Evolutionary conservation across 2,797 vertebrate genomes (phyloP), one percentile per base, ranked within the genome.

Genomic region (Molothrus ater): DNA sequence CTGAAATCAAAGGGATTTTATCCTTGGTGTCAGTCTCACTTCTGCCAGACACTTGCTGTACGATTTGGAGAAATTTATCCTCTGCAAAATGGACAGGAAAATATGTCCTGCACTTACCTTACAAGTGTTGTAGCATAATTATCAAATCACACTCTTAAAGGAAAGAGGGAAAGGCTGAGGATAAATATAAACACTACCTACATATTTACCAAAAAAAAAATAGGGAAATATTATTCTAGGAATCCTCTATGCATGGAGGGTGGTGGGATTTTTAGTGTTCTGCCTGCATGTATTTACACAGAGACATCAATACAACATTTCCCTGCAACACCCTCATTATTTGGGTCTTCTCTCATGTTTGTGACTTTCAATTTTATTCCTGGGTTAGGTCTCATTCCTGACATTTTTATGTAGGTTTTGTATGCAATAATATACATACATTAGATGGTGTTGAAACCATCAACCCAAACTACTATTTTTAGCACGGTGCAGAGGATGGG

Each of bases 371-470:
- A 17, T 80, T 90, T 93, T 90, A 75, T 93, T 88, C 70, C 90
- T 50, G 66, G 71, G 68, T 93, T 83, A 95, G 94, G 78, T 90
- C 95, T 89, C 81, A 66, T 83, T 84, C 95, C 80, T 91, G 91
- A 91, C 79, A 92, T 96, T 95, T 95, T 92, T 48, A 87, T 88
- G 91, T 79, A 82, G 82, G 80, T 64, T 89, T 93, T 94, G 31
- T 40, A 65, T 42, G 78, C 61, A 95, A 76, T 88, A 92, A 93
- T 83, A 61, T 15, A 48, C 59, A 92, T 89, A 66, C 71, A 89
- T 80, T 94, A 96, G 94, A 93, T 81, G 83, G 94, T 95, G 83
- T 93, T 94, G 86, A 96, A 96, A 96, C 92, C 86, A 60, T 91
- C 93, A 92, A 65, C 78, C 90, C 54, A 1, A 76, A 80, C 79